phyloP scores from a whole-genome alignment of 2,797 vertebrate genomes.

The Semotilus atromaculatus region DNA sequence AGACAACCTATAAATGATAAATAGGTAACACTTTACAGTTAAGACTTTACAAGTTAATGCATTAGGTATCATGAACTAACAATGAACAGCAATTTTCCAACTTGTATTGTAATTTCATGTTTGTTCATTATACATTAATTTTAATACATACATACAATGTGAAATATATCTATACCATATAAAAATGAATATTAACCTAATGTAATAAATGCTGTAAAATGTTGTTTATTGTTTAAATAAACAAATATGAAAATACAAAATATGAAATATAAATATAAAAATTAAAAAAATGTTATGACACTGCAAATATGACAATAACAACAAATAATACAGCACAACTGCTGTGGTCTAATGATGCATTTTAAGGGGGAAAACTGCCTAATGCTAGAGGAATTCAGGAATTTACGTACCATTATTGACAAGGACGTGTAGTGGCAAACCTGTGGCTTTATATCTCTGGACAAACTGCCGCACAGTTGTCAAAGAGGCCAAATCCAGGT shows the following conservation, averaged over 20 bases:
- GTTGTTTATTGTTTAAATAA: not conserved
- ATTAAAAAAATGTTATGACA: not conserved
- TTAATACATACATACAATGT: too few species aligned
- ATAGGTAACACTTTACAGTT: constrained; percentile 1
- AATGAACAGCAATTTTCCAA: not conserved
- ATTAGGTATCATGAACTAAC: not conserved
- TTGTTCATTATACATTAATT: not conserved
- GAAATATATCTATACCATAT: not conserved
- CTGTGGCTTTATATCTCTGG: constrained; percentile 77
- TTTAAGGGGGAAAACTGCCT: not conserved
- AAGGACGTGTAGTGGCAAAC: constrained; percentile 85
- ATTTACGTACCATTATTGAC: constrained; percentile 89
- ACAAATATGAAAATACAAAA: not conserved
- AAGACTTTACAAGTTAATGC: not conserved
- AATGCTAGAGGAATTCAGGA: not conserved
- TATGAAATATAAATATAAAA: too few species aligned
- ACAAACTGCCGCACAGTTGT: constrained; percentile 84
- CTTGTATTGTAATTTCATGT: not conserved
- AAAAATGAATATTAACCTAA: not conserved
- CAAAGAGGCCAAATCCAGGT: constrained; percentile 88
- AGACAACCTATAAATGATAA: not conserved
- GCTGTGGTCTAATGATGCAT: not conserved
- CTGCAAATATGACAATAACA: not conserved
- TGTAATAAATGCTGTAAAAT: not conserved
- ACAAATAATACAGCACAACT: not conserved